Evolutionary conservation across 2,888 invertebrate species (phyloP).

Genomic region (Apomyelois bistriatella): DNA sequence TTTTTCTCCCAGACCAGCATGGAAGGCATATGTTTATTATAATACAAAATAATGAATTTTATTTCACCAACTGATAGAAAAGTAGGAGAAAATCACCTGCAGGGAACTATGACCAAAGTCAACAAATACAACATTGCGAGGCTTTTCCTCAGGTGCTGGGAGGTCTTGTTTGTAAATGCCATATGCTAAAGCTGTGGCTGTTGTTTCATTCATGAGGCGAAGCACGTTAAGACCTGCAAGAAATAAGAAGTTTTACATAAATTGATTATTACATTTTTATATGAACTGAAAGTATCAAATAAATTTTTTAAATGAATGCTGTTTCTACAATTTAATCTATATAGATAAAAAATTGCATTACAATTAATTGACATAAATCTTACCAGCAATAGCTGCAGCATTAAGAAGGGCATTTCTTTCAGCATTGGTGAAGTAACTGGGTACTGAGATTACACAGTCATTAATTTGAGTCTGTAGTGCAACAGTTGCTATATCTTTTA

Average conservation of each 20-base stretch:
- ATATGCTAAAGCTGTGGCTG: conserved; percentile 97
- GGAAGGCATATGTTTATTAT: too few relatives aligned
- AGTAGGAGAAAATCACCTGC: conserved; percentile 78
- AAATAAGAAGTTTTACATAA: neutral
- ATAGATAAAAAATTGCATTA: too few relatives aligned
- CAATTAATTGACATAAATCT: conserved; percentile 23
- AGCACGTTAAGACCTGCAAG: conserved; percentile 90
- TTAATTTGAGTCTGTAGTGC: conserved; percentile 94
- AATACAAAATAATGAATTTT: too few relatives aligned
- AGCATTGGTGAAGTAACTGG: conserved; percentile 96
- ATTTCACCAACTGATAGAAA: neutral
- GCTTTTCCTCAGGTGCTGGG: conserved; percentile 92
- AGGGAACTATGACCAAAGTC: conserved; percentile 97
- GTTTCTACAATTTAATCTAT: too few relatives aligned
- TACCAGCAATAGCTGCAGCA: conserved; percentile 93
- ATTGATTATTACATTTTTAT: neutral
- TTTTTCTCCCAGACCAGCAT: too few relatives aligned
- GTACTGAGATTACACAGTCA: conserved; percentile 96
- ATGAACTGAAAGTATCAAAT: too few relatives aligned
- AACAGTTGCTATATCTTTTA: conserved; percentile 93
- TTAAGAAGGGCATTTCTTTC: conserved; percentile 95
- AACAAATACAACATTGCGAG: conserved; percentile 96
- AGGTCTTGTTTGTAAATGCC: conserved; percentile 99
- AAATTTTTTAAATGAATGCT: too few relatives aligned
- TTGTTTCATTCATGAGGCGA: conserved; percentile 97